Evolutionary conservation across 2,113 vertebrate genomes (phyloP), one percentile per base, ranked within the genome.

Genomic region (Lophochroa leadbeateri): DNA sequence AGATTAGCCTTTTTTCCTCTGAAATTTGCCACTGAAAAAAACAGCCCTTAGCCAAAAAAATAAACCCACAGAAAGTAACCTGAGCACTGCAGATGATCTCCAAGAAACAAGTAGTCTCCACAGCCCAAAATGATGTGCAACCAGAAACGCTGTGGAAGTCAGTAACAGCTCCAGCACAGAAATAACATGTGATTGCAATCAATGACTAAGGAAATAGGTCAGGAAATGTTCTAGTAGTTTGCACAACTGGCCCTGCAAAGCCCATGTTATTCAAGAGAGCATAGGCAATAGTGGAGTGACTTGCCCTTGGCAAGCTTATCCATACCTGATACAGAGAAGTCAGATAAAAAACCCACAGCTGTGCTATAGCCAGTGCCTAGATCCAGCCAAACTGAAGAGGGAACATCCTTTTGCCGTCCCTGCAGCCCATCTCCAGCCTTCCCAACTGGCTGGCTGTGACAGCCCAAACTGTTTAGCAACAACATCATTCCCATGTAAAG

Each of bases 241-340:
- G 79, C 68, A 74, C 49, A 68, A 21, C 1, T 2, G 0, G 44
- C n/a, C 14, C 29, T 44, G 33, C 28, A 21, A 64, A 67, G 58
- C 5, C 41, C 21, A 1, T 0, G 25, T 27, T 46, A 69, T 1
- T 72, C 53, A 71, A 53, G 58, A 0, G 1, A 80, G 69, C 37
- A 29, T 28, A 53, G 43, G 44, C 43, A 31, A 29, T 0, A 70
- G 52, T 0, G 11, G 28, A 71, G 25, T 1, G 14, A 15, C 31
- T 29, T 60, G 8, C 8, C 18, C 41, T 55, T 13, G 44, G 47
- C 50, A 80, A 77, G 67, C 24, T 55, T n/a, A 58, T 23, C 61
- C 33, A 3, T 3, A 53, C 6, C 10, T 20, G 58, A 46, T 13
- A 74, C 39, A 43, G 49, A 11, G 37, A 39, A 76, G 46, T 33